Conservation (phyloP, 2,797 vertebrate genomes). For the Gallinago stenura region DNA sequence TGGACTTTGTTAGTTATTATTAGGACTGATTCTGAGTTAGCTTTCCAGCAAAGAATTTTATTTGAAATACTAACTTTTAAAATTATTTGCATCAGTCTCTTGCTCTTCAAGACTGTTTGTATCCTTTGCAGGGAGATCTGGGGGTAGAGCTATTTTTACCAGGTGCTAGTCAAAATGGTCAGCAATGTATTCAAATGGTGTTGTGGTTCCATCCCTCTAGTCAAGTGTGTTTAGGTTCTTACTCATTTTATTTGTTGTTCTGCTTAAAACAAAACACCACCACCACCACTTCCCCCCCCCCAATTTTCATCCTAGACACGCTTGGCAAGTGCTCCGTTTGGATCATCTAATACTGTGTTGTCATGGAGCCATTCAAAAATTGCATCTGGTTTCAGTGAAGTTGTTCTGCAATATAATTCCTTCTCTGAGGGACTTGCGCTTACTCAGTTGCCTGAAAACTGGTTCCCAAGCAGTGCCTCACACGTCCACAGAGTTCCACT, state of each 20-base stretch:
- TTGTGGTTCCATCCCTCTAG: not conserved
- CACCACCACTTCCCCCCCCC: no score
- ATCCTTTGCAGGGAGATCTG: not conserved
- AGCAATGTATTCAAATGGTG: not conserved
- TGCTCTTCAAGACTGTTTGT: not conserved
- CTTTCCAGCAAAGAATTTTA: no score
- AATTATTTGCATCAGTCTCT: not conserved
- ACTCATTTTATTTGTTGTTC: not conserved
- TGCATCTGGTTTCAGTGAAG: not conserved
- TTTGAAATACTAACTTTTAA: not conserved
- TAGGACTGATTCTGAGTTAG: not conserved
- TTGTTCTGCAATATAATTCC: not conserved
- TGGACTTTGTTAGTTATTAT: not conserved
- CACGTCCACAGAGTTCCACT: rapidly evolving
- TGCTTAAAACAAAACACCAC: not conserved
- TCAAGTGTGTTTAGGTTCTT: not conserved
- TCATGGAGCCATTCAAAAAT: not conserved
- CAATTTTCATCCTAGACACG: not conserved
- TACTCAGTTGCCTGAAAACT: no score
- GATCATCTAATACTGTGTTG: not conserved
- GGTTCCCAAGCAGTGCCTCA: not conserved
- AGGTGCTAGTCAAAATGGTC: not conserved
- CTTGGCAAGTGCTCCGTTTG: not conserved
- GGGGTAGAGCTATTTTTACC: not conserved
- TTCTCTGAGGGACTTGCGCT: not conserved